Evolutionary conservation across 2,797 vertebrate genomes (phyloP).

Genomic region (Lepilemur septentrionalis): DNA sequence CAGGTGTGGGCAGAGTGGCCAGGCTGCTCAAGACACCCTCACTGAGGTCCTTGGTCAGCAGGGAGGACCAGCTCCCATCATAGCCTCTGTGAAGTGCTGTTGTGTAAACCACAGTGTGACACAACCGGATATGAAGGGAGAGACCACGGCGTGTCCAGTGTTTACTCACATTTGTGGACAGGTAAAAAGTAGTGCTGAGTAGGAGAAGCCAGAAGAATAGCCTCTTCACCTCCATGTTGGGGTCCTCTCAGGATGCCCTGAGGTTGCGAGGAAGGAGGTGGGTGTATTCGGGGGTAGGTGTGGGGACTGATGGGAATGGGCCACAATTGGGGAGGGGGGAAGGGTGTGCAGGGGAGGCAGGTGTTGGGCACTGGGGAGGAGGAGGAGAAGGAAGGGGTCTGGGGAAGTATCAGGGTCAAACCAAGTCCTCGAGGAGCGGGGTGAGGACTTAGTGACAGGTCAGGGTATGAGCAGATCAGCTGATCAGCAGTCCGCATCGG

Average conservation of each 20-base stretch:
- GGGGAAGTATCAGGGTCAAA: no score
- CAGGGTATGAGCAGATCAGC: no score
- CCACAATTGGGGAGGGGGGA: background rate
- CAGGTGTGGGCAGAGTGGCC: background rate
- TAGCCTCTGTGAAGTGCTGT: background rate
- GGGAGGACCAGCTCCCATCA: background rate
- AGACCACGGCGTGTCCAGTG: background rate
- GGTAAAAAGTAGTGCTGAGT: no score
- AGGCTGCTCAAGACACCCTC: background rate
- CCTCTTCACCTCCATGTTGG: no score
- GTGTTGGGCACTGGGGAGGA: background rate
- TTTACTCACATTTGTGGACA: background rate
- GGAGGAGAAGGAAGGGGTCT: no score
- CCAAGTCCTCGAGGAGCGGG: no score
- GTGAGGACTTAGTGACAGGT: no score
- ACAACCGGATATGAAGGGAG: background rate
- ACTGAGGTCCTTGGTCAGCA: background rate
- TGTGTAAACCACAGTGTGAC: background rate
- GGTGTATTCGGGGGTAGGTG: no score
- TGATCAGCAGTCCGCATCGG: rapidly evolving
- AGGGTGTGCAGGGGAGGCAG: no score
- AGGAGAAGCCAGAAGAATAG: background rate
- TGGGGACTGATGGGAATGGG: background rate
- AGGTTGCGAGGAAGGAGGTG: background rate
- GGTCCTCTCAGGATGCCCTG: background rate